A percentile compares a stretch with the other conserved stretches of the same genome.
phyloP scores from a whole-genome alignment of 2,888 invertebrate genomes.

The Saturnia pavonia region DNA sequence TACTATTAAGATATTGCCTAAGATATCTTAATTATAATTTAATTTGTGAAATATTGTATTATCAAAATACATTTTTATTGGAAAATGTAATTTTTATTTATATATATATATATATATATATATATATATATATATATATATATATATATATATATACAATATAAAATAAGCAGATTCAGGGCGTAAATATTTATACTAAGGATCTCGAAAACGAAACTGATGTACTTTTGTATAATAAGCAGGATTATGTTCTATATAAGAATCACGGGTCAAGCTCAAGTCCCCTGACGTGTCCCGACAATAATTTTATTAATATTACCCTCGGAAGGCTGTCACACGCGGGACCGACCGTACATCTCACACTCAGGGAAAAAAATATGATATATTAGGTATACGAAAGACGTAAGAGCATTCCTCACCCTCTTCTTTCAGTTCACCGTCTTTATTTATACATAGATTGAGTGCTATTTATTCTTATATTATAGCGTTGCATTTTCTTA shows the following conservation, averaged over 20 bases:
- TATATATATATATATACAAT: too few species aligned
- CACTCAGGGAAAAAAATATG: slow-evolving; percentile 74
- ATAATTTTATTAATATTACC: slow-evolving; percentile 82
- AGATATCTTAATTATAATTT: too few species aligned
- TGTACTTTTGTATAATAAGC: not conserved
- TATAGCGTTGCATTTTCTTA: not conserved
- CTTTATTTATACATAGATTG: not conserved
- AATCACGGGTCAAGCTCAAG: slow-evolving; percentile 14
- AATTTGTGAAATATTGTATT: too few species aligned
- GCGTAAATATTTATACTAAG: not conserved
- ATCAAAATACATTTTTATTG: too few species aligned
- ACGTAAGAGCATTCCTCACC: slow-evolving; percentile 10
- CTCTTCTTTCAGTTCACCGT: slow-evolving; percentile 1
- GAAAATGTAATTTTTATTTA: too few species aligned
- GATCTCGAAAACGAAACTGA: not conserved
- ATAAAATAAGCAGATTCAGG: not conserved
- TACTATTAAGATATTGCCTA: too few species aligned
- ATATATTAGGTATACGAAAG: slow-evolving; percentile 59
- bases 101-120: too few species aligned
- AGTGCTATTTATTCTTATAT: not conserved
- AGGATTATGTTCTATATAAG: slow-evolving; percentile 1
- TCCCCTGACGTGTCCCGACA: slow-evolving; percentile 71
- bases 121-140: too few species aligned
- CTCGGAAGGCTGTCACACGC: slow-evolving; percentile 78
- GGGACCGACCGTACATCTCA: slow-evolving; percentile 73